Evolutionary conservation across 2,113 vertebrate species (phyloP), one percentile per base, ranked within the genome.

Genomic region (Nothobranchius kuhntae): DNA sequence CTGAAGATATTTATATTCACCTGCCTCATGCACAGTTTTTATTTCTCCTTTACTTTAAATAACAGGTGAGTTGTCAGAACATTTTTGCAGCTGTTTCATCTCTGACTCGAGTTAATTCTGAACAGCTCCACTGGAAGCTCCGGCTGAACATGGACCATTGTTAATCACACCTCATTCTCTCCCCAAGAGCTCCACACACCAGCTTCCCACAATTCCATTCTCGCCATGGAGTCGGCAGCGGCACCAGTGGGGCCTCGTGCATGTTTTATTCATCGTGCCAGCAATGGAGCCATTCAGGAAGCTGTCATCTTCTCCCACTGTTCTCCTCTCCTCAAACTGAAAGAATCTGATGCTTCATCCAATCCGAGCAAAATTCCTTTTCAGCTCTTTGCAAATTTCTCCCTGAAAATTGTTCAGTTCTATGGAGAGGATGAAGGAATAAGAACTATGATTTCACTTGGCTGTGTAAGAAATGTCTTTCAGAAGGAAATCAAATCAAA

Each of bases 251-350:
- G 79, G 51, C 50, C 53, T 73, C 40, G 15, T 44, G 1, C 54
- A 89, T 93, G 85, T 84, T 91, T 91, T 86, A 91, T 93, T 90
- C 84, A 90, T 88, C 35, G 14, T 7, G 38, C 21, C 55, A 44
- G 66, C 44, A n/a, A 84, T 86, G 81, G 75, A 89, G 78, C 82
- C 86, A 68, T 85, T 82, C 84, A 82, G 71, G 66, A 60, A 68
- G 68, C 74, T 71, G 84, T 81, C 80, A 61, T 74, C 71, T 71
- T 51, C 82, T 62, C 71, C 45, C 40, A 38, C 69, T 56, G 65
- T 75, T 75, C 53, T 74, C 63, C 48, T 66, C 53, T 48, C 59
- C 66, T 40, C 46, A 13, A 80, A 60, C 65, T 56, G 52, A 24
- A 74, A 66, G 66, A 72, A 52, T 61, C 65, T 68, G 55, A 8